Evolutionary conservation across 2,113 vertebrate genomes (phyloP).

Genomic region (Oreochromis tanganicae): DNA sequence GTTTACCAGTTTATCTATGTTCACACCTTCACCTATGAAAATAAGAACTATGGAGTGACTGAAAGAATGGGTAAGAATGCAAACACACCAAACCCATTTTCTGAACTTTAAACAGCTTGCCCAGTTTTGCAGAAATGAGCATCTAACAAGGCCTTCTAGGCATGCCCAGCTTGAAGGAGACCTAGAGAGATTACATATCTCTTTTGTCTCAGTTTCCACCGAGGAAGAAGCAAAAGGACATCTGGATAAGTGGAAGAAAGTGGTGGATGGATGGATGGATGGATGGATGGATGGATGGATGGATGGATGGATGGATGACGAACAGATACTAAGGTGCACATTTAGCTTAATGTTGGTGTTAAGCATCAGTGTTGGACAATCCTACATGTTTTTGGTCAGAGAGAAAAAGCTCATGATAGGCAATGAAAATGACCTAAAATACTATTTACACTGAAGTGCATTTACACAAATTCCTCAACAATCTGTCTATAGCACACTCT

Average conservation of each 20-base stretch:
- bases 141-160: not conserved
- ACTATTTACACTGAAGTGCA: not conserved
- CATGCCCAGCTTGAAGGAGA: not conserved
- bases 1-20: not conserved
- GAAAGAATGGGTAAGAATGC: not conserved
- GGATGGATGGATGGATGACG: not conserved
- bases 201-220: not conserved
- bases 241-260: not conserved
- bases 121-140: not conserved
- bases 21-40: not conserved
- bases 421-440: not conserved
- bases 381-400: not conserved
- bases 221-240: not conserved
- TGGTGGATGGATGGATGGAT: not conserved
- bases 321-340: not conserved
- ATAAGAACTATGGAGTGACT: not conserved
- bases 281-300: too few species aligned
- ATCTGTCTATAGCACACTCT: not conserved
- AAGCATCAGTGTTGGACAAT: not conserved
- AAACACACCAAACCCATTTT: not conserved
- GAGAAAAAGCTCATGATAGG: not conserved
- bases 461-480: not conserved
- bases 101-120: not conserved
- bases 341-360: not conserved
- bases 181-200: not conserved